Base-by-base conservation (phyloP, 2,113 vertebrate species). In the Machaerirhynchus nigripectus region DNA sequence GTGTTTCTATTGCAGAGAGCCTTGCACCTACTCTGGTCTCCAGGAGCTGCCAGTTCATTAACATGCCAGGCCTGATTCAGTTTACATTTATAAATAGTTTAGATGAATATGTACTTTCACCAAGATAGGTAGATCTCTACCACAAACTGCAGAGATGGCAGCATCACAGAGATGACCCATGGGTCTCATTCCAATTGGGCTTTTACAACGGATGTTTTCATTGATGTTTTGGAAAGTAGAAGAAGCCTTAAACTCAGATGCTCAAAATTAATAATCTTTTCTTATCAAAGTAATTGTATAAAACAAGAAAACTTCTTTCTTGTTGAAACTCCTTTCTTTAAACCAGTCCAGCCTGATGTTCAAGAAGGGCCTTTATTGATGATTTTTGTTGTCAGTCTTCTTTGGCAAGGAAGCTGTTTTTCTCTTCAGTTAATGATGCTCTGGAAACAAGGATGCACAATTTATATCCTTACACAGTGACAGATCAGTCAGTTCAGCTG, bases 351-450 rank as follows among this genome's bases (percentile, higher is more conserved):
- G 69, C 49, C 46, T 92, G 63, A 81, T 39, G 30, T 76, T 92
- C 91, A 70, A 75, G 80, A 89, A 90, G 21, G 31, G 53, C 30
- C 52, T 87, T 6, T 91, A 95, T 96, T 88, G 78, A 23, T 0
- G 9, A 71, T 47, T 95, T 95, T 71, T 89, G 67, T 74, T 89
- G 33, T 65, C 83, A 91, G 65, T 82, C 75, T 93, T 89, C 59
- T 75, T 84, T 50, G 61, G 63, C 67, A 89, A 30, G 74, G 87
- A 47, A 90, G 70, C 46, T 70, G 44, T 59, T 73, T 93, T 93
- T 88, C 67, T 77, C 70, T 77, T 73, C 60, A 61, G 69, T 87
- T 94, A 79, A 94, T 82, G 87, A 92, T 89, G 78, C 67, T 97
- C 71, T 93, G 89, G 71, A 83, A 89, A 40, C 15, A 79, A 42